These are phyloP conservation scores for Scomber colias DNA, from an alignment of 2,113 vertebrate genomes.

Conservation along the genomic window DNA sequence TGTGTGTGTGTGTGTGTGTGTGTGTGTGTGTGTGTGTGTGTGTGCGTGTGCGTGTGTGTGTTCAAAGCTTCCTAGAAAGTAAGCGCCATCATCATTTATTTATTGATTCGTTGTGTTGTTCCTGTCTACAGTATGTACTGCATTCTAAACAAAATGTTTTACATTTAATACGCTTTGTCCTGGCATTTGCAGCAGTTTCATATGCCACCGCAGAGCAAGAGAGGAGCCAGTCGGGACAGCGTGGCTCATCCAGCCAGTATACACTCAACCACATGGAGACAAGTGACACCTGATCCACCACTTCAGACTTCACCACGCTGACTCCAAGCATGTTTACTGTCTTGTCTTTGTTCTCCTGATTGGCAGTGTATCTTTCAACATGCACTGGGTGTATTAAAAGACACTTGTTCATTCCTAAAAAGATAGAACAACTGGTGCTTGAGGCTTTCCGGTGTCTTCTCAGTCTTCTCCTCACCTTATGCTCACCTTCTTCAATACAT, in stretches of 20 bases:
- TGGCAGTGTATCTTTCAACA: constrained; percentile 6
- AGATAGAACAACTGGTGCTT: constrained; percentile 8
- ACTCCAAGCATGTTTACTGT: constrained; percentile 7
- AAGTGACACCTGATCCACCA: constrained; percentile 53
- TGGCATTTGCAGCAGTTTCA: constrained; percentile 42
- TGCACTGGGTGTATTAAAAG: constrained; percentile 15
- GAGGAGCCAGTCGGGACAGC: constrained; percentile 28
- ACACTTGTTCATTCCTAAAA: constrained; percentile 39
- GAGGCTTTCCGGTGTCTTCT: constrained; percentile 17
- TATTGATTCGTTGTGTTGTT: constrained; percentile 62
- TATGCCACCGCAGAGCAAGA: constrained; percentile 11
- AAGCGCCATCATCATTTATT: constrained; percentile 67
- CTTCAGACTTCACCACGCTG: constrained; percentile 38
- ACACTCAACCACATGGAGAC: constrained; percentile 37
- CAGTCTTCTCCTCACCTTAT: constrained; percentile 7
- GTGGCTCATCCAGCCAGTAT: constrained; percentile 18
- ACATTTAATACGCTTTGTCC: constrained; percentile 21
- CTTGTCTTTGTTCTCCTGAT: constrained; percentile 17
- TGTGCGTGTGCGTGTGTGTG: too few relatives aligned
- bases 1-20: constrained; percentile 4
- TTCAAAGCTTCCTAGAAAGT: constrained; percentile 45
- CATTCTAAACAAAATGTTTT: constrained; percentile 59
- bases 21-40: not conserved
- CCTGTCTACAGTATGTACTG: constrained; percentile 41
- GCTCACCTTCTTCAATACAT: constrained; percentile 30